Percentiles rank a stretch among this genome's conserved stretches.
These are phyloP conservation scores for Characodon lateralis DNA, from an alignment of 2,797 vertebrate genomes.

Conservation along the genomic window DNA sequence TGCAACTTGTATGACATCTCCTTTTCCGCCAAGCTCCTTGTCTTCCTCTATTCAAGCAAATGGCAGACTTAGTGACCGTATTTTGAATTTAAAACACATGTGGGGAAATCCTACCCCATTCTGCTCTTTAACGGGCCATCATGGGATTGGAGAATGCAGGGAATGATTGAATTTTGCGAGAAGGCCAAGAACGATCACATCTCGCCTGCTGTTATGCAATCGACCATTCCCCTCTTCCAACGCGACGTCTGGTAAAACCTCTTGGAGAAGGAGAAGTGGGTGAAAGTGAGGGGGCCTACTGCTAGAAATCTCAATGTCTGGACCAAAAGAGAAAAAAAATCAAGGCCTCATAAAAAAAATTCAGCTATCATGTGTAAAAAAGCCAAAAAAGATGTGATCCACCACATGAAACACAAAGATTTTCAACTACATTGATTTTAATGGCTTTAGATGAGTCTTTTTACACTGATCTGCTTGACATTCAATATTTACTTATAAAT, in stretches of 20 bases:
- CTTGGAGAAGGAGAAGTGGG: conserved; percentile 18
- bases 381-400: conserved; percentile 63
- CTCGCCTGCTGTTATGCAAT: conserved; percentile 81
- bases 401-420: conserved; percentile 62
- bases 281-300: conserved; percentile 17
- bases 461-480: conserved; percentile 71
- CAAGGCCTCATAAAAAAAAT: conserved; percentile 66
- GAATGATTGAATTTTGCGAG: conserved; percentile 80
- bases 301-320: conserved; percentile 74
- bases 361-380: conserved; percentile 48
- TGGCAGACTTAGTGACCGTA: conserved; percentile 74
- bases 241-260: conserved; percentile 76
- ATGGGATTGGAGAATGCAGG: conserved; percentile 77
- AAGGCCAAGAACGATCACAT: conserved; percentile 79
- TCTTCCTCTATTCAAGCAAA: conserved; percentile 62
- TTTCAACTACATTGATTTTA: conserved; percentile 54
- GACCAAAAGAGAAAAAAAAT: conserved; percentile 62
- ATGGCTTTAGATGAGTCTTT: conserved; percentile 70
- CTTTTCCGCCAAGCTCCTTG: conserved; percentile 46
- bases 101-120: conserved; percentile 76
- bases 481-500: conserved; percentile 72
- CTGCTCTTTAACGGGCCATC: conserved; percentile 78
- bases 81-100: conserved; percentile 81
- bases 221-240: conserved; percentile 75
- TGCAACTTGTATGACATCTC: conserved; percentile 51